These are phyloP conservation scores for Euzophera pinguis DNA, from an alignment of 2,888 invertebrate genomes.

Conservation along the genomic window DNA sequence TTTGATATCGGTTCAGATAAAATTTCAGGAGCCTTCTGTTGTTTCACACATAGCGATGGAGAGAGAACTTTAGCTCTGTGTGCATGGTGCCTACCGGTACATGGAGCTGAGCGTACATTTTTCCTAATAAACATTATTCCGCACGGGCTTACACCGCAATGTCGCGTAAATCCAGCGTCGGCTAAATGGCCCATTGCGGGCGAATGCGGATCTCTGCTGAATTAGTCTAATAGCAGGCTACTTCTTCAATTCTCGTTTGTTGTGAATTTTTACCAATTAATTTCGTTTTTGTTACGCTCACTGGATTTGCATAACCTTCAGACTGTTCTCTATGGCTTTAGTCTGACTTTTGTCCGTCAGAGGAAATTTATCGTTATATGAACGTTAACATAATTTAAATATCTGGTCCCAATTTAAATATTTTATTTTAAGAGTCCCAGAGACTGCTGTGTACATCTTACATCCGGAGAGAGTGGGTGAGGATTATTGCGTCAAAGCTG, in stretches of 20 bases:
- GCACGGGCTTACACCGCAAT: conserved; percentile 52
- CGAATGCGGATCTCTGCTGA: conserved; percentile 60
- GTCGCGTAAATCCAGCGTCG: conserved; percentile 65
- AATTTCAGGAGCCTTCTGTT: too few species aligned
- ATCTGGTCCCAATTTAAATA: too few species aligned
- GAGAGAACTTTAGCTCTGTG: neutral
- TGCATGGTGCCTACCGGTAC: conserved; percentile 25
- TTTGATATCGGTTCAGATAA: too few species aligned
- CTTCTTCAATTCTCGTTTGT: conserved; percentile 65
- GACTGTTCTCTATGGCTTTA: conserved; percentile 7
- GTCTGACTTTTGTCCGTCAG: neutral
- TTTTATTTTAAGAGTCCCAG: too few species aligned
- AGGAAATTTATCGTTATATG: neutral
- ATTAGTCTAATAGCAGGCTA: conserved; percentile 64
- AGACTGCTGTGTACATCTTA: too few species aligned
- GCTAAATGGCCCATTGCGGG: conserved; percentile 68
- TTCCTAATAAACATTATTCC: conserved; percentile 69
- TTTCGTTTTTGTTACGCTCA: conserved; percentile 33
- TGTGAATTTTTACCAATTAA: conserved; percentile 42
- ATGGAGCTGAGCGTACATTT: conserved; percentile 52
- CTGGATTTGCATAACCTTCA: conserved; percentile 23
- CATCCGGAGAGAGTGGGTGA: too few species aligned
- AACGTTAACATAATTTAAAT: too few species aligned
- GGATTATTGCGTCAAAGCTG: too few species aligned
- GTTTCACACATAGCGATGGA: too few species aligned